Conservation (phyloP, 2,888 invertebrate species). For the Morpho deidamia region DNA sequence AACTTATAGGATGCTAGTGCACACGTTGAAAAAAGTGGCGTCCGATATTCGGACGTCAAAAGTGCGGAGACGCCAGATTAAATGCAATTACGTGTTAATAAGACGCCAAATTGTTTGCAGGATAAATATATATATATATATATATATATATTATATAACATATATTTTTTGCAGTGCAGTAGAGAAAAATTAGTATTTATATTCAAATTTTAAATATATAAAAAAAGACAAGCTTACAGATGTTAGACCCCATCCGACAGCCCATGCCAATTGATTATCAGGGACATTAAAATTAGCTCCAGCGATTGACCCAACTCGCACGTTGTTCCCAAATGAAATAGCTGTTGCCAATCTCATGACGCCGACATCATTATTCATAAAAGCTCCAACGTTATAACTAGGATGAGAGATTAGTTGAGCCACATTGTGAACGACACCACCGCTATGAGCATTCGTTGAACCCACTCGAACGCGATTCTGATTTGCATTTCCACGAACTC, state of each 20-base stretch:
- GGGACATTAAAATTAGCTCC: not conserved
- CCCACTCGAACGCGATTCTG: not conserved
- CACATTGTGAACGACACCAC: not conserved
- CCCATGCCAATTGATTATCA: not conserved
- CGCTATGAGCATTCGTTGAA: not conserved
- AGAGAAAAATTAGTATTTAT: too few relatives aligned
- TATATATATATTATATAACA: too few relatives aligned
- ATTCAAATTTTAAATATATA: not conserved
- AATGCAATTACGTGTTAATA: too few relatives aligned
- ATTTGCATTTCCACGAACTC: not conserved
- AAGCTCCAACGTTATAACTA: not conserved
- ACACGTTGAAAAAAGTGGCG: too few relatives aligned
- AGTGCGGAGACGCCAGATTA: too few relatives aligned
- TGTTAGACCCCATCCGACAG: slow-evolving; percentile 1
- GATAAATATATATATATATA: too few relatives aligned
- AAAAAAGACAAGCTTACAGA: not conserved
- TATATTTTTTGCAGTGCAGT: too few relatives aligned
- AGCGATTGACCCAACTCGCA: not conserved
- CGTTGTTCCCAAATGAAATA: not conserved
- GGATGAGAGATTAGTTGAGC: not conserved
- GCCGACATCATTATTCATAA: not conserved
- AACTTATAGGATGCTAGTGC: too few relatives aligned
- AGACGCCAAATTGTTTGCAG: too few relatives aligned
- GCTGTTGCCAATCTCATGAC: not conserved
- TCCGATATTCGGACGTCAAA: too few relatives aligned